Conservation (phyloP, 2,888 invertebrate species). For the Malthinus flaveolus region DNA sequence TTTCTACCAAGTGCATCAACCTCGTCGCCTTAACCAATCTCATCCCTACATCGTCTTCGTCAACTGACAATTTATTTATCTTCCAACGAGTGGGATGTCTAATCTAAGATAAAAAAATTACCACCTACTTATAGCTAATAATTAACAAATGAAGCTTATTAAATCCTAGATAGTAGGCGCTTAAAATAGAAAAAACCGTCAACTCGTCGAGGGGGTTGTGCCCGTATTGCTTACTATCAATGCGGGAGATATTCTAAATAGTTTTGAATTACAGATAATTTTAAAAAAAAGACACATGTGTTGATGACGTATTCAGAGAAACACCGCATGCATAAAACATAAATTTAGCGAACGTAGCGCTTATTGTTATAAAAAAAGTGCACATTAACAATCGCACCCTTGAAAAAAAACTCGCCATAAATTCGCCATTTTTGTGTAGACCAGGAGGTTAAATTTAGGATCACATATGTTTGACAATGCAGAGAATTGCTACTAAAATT, state of each 20-base stretch:
- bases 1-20: no score
- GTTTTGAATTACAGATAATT: slow-evolving; percentile 26
- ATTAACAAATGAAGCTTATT: background rate
- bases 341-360: slow-evolving; percentile 15
- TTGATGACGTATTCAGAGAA: slow-evolving; percentile 23
- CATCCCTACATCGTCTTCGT: no score
- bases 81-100: no score
- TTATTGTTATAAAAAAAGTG: slow-evolving; percentile 14
- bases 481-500: slow-evolving; percentile 18
- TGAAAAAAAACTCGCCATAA: slow-evolving; percentile 13
- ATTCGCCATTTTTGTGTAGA: slow-evolving; percentile 14
- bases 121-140: background rate
- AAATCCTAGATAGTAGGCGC: background rate
- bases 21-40: no score
- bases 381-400: slow-evolving; percentile 8
- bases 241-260: slow-evolving; percentile 20
- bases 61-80: no score
- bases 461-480: slow-evolving; percentile 24
- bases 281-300: slow-evolving; percentile 12
- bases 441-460: slow-evolving; percentile 20
- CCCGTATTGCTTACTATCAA: slow-evolving; percentile 17
- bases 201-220: slow-evolving; percentile 14
- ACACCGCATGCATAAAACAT: slow-evolving; percentile 24
- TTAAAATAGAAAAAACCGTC: background rate
- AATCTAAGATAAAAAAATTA: no score